Evolutionary conservation across 2,797 vertebrate genomes (phyloP), one percentile per base, ranked within the genome.

Genomic region (Hypotaenidia okinawae): DNA sequence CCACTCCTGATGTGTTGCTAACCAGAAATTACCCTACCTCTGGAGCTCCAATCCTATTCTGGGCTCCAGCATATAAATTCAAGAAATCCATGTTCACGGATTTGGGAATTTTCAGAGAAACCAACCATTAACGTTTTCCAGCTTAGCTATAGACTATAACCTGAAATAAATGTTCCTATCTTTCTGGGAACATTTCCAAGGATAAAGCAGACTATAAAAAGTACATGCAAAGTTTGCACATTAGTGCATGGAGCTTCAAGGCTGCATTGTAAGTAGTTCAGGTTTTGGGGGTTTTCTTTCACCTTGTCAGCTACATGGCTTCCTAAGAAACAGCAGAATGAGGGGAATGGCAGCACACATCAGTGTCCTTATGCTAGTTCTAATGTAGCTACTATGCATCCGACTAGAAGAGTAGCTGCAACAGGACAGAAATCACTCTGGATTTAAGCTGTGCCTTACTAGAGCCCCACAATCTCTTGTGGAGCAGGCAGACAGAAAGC

Each of bases 161-260:
- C 89, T 87, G 76, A 88, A 94, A 83, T 75, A 84, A 91, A 75
- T 45, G 55, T 66, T 73, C 87, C 28, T 95, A 95, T 95, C 94
- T 90, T 94, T 93, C 72, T 47, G 62, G 87, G 43, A 92, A 58
- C 45, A 4, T n/a, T 94, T 87, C 86, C 95, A 95, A 94, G 52
- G 95, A 90, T 85, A 95, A 85, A 83, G 66, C n/a, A 79, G 61
- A 37, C 77, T 96, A 97, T 97, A 97, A 97, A 84, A 96, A 79
- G 33, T 27, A 25, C 72, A 11, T 2, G 33, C 9, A n/a, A 68
- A 89, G 49, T 54, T 69, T 33, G 33, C 54, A 81, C 47, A 17
- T 21, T 32, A 12, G 19, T 5, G 16, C 28, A 8, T 12, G 39
- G 43, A 75, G 12, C 16, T 64, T 41, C 68, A 27, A 93, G 75